phyloP scores from a whole-genome alignment of 2,888 invertebrate genomes.

The Amitus sp. region DNA sequence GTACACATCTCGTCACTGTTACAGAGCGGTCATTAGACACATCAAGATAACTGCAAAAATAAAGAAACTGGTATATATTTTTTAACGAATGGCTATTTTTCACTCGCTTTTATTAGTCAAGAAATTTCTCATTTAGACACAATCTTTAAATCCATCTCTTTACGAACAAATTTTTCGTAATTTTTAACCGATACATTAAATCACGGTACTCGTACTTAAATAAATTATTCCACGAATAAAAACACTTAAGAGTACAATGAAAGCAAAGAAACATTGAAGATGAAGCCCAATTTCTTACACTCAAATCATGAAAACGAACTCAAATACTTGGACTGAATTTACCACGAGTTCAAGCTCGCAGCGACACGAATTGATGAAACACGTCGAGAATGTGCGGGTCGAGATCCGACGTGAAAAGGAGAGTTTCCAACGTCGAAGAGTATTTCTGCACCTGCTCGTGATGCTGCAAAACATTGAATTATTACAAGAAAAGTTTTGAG shows the following conservation, averaged over 20 bases:
- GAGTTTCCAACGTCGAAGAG: slow-evolving; percentile 92
- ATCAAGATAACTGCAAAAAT: slow-evolving; percentile 10
- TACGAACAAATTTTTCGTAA: background rate
- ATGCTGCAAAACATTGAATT: slow-evolving; percentile 75
- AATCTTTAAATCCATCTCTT: too few species aligned
- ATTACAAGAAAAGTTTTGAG: background rate
- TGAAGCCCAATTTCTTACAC: too few species aligned
- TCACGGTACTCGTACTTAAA: too few species aligned
- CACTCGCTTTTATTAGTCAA: background rate
- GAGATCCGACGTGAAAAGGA: slow-evolving; percentile 95
- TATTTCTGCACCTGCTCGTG: slow-evolving; percentile 98
- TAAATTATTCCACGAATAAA: background rate
- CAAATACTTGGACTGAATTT: too few species aligned
- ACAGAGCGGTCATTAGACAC: slow-evolving; percentile 16
- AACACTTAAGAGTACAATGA: background rate
- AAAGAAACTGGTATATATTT: slow-evolving; percentile 34
- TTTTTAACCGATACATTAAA: too few species aligned
- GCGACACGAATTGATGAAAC: slow-evolving; percentile 96
- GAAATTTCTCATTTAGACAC: too few species aligned
- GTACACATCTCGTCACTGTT: slow-evolving; percentile 17
- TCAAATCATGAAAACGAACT: too few species aligned
- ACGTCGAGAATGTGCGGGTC: slow-evolving; percentile 96
- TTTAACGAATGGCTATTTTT: background rate
- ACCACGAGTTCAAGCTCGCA: slow-evolving; percentile 81
- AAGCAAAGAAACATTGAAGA: too few species aligned